Conservation (phyloP, 1,140 invertebrate genomes). For the Melipona quadrifasciata region DNA sequence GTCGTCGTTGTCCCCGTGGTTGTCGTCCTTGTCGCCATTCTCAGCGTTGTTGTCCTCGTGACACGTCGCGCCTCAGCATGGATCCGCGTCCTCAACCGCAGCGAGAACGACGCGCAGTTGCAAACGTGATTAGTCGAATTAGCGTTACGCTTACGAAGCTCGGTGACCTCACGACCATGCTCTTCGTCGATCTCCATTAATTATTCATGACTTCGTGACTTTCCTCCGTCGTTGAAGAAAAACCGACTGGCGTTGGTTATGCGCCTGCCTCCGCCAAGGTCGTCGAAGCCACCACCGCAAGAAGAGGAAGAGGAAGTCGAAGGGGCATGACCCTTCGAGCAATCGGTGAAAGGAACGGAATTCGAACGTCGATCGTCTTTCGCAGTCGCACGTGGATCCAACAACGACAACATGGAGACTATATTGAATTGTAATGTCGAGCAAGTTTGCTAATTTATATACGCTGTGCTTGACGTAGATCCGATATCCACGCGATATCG, state of each 20-base stretch:
- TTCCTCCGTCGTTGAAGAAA: conserved; percentile 15
- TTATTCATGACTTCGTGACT: conserved; percentile 51
- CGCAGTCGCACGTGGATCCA: conserved; percentile 51
- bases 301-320: conserved; percentile 39
- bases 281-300: neutral
- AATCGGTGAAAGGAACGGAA: neutral
- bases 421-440: conserved; percentile 75
- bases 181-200: conserved; percentile 35
- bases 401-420: conserved; percentile 70
- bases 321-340: conserved; percentile 18
- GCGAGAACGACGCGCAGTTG: conserved; percentile 8
- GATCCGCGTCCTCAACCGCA: neutral
- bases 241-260: conserved; percentile 41
- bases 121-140: conserved; percentile 7
- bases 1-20: conserved; percentile 16
- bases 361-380: conserved; percentile 21
- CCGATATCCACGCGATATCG: neutral
- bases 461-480: too few relatives aligned
- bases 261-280: conserved; percentile 48
- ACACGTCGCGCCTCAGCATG: neutral
- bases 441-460: neutral
- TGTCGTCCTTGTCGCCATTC: neutral
- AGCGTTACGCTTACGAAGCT: conserved; percentile 12
- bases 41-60: conserved; percentile 14
- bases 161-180: conserved; percentile 12